These are phyloP conservation scores for Excalfactoria chinensis DNA, from an alignment of 2,113 vertebrate species.

Conservation along the genomic window DNA sequence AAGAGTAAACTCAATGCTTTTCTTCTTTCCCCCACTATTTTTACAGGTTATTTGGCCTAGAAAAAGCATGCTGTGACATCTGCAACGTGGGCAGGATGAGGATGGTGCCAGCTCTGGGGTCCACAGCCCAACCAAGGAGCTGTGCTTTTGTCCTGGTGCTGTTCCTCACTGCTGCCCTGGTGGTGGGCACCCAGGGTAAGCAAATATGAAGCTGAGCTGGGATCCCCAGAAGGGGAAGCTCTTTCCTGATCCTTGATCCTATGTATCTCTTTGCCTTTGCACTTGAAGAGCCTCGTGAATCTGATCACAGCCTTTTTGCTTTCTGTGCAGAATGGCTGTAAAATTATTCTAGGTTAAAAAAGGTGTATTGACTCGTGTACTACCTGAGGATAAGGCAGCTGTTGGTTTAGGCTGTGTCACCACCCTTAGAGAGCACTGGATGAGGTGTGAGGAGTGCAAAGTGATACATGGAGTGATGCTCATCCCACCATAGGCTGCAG, in stretches of 20 bases:
- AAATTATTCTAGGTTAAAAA: background rate
- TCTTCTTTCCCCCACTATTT: background rate
- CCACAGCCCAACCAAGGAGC: background rate
- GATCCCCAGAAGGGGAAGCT: background rate
- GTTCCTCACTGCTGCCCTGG: background rate
- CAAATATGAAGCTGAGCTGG: background rate
- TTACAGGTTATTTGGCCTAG: background rate
- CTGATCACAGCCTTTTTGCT: background rate
- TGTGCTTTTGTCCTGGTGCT: background rate
- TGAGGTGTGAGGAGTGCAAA: background rate
- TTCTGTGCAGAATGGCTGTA: background rate
- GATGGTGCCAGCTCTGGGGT: background rate
- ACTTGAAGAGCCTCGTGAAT: fast-evolving
- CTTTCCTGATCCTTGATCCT: background rate
- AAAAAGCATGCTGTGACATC: background rate
- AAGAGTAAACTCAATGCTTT: background rate
- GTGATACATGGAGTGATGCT: background rate
- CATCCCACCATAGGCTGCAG: background rate
- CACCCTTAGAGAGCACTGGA: background rate
- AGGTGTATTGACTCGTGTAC: background rate
- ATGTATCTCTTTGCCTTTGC: background rate
- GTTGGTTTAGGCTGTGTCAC: background rate
- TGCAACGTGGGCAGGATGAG: background rate
- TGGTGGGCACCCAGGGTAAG: conserved; percentile 31
- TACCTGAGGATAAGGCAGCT: fast-evolving